Evolutionary conservation across 2,113 vertebrate species (phyloP).

Genomic region (Aphyosemion australe): DNA sequence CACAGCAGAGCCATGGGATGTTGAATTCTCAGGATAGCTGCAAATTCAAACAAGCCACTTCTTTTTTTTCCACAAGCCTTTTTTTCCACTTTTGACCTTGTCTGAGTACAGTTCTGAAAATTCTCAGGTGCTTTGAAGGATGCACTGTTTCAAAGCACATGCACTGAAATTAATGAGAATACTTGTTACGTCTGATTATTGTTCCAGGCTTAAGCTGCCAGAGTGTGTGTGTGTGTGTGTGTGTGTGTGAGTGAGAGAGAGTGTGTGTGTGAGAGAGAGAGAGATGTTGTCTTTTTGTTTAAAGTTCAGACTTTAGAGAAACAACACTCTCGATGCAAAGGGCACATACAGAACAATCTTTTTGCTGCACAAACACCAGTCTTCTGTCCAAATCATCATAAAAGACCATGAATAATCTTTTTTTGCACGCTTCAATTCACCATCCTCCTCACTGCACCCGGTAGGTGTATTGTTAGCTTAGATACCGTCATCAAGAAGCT

Average conservation of each 20-base stretch:
- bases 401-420: too few species aligned
- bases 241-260: slow-evolving; percentile 10
- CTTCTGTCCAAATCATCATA: too few species aligned
- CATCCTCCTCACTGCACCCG: too few species aligned
- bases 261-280: slow-evolving; percentile 7
- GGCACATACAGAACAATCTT: too few species aligned
- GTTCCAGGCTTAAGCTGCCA: slow-evolving; percentile 11
- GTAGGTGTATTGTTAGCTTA: too few species aligned
- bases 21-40: slow-evolving; percentile 22
- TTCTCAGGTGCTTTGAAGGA: slow-evolving; percentile 33
- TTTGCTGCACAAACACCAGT: too few species aligned
- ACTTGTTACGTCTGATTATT: slow-evolving; percentile 24
- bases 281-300: slow-evolving; percentile 8
- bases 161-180: slow-evolving; percentile 42
- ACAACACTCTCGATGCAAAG: too few species aligned
- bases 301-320: not conserved
- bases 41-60: slow-evolving; percentile 27
- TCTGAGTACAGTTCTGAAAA: slow-evolving; percentile 26
- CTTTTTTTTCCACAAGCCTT: slow-evolving; percentile 20
- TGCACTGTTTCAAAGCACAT: slow-evolving; percentile 26
- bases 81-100: slow-evolving; percentile 27
- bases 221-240: slow-evolving; percentile 12
- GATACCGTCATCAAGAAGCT: too few species aligned
- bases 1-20: slow-evolving; percentile 23
- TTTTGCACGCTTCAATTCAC: too few species aligned